Evolutionary conservation across 2,113 vertebrate genomes (phyloP).

Genomic region (Zootoca vivipara): DNA sequence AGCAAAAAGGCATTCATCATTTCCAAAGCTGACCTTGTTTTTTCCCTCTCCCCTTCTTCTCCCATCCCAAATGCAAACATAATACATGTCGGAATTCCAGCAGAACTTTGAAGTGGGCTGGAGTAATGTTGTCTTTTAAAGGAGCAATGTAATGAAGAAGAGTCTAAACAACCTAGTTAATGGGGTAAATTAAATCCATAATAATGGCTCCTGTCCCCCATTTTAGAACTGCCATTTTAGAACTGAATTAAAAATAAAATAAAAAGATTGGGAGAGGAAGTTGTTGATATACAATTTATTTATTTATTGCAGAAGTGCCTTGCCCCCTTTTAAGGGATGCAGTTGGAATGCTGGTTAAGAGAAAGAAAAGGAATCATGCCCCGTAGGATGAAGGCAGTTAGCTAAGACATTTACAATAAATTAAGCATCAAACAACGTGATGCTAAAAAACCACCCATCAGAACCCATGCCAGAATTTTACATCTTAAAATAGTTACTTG

Average conservation of each 20-base stretch:
- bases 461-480: too few relatives aligned
- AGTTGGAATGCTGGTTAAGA: background rate
- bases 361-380: background rate
- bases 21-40: conserved; percentile 90
- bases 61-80: conserved; percentile 77
- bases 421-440: too few relatives aligned
- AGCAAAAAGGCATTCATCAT: conserved; percentile 98
- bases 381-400: background rate
- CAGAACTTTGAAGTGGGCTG: conserved; percentile 49
- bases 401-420: too few relatives aligned
- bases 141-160: conserved; percentile 45
- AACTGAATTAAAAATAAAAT: background rate
- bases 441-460: too few relatives aligned
- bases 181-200: conserved; percentile 34
- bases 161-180: background rate
- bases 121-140: conserved; percentile 33
- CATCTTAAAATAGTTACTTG: too few relatives aligned
- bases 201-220: conserved; percentile 31
- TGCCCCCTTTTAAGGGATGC: background rate
- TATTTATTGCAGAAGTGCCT: background rate
- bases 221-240: too few relatives aligned
- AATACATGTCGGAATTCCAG: conserved; percentile 61
- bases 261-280: background rate
- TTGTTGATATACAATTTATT: background rate
- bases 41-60: conserved; percentile 15